phyloP scores from a whole-genome alignment of 2,797 vertebrate species.

The Fistularia tabacaria region DNA sequence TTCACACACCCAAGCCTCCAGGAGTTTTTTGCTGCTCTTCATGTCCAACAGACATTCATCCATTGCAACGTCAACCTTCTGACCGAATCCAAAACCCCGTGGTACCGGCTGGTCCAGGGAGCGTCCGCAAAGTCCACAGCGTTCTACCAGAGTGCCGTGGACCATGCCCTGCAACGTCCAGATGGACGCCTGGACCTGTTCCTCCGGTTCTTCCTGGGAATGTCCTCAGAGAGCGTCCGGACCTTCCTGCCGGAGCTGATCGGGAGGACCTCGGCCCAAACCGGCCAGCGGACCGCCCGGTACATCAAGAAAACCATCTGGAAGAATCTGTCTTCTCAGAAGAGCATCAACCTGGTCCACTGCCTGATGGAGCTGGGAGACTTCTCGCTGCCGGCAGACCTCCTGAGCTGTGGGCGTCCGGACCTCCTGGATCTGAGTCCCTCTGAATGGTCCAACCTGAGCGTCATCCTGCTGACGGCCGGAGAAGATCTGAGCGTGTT shows the following conservation, averaged over 20 bases:
- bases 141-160: slow-evolving; percentile 1
- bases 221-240: slow-evolving; percentile 8
- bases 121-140: not conserved
- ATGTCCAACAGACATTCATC: slow-evolving; percentile 4
- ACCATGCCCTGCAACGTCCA: slow-evolving; percentile 13
- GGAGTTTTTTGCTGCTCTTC: slow-evolving; percentile 19
- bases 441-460: slow-evolving; percentile 11
- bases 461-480: slow-evolving; percentile 7
- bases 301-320: not conserved
- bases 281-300: not conserved
- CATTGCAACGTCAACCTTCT: slow-evolving; percentile 7
- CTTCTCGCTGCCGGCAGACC: slow-evolving; percentile 5
- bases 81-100: not conserved
- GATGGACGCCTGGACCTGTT: not conserved
- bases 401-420: slow-evolving; percentile 4
- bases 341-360: slow-evolving; percentile 18
- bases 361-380: slow-evolving; percentile 18
- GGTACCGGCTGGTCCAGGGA: not conserved
- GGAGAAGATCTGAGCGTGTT: slow-evolving; percentile 2
- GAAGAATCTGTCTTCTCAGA: not conserved
- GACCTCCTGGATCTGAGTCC: not conserved
- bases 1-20: slow-evolving; percentile 14
- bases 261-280: not conserved
- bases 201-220: slow-evolving; percentile 12
- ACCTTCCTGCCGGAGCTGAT: not conserved